Evolutionary conservation across 1,140 invertebrate species (phyloP).

Genomic region (Rhagoletis pomonella): DNA sequence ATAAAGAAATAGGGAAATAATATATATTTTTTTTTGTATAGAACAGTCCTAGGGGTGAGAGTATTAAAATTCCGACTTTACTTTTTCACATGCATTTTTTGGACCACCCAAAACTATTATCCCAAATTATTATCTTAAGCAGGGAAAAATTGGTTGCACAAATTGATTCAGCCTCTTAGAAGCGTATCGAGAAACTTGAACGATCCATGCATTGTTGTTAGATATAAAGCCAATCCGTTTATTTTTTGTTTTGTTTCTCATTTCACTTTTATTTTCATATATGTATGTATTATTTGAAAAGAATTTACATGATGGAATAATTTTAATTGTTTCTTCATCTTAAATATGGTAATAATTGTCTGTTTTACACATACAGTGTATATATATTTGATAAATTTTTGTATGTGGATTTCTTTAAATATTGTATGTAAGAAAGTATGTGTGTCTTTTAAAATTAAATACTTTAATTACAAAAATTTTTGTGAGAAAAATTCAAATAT

Average conservation of each 20-base stretch:
- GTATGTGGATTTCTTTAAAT: background rate
- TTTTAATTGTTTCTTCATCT: slow-evolving; percentile 35
- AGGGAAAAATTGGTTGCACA: no score
- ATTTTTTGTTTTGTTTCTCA: slow-evolving; percentile 37
- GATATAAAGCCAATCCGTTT: background rate
- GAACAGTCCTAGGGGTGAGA: no score
- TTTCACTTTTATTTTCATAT: slow-evolving; percentile 50
- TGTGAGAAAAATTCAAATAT: no score
- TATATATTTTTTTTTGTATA: no score
- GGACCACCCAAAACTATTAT: no score
- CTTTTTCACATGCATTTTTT: no score
- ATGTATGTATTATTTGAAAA: slow-evolving; percentile 52
- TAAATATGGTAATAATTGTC: slow-evolving; percentile 45
- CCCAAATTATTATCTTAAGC: no score
- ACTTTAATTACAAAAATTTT: background rate
- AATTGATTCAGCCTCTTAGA: no score
- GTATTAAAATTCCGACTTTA: no score
- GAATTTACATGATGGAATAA: slow-evolving; percentile 46
- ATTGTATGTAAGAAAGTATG: background rate
- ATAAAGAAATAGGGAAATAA: no score
- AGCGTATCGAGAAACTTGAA: no score
- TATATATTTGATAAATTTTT: slow-evolving; percentile 18
- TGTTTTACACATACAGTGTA: slow-evolving; percentile 40
- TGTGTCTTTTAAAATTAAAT: background rate
- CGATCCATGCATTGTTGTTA: no score